A percentile compares a stretch with the other conserved stretches of the same genome.
These are phyloP conservation scores for Enoplosus armatus DNA, from an alignment of 2,797 vertebrate genomes.

Conservation along the genomic window DNA sequence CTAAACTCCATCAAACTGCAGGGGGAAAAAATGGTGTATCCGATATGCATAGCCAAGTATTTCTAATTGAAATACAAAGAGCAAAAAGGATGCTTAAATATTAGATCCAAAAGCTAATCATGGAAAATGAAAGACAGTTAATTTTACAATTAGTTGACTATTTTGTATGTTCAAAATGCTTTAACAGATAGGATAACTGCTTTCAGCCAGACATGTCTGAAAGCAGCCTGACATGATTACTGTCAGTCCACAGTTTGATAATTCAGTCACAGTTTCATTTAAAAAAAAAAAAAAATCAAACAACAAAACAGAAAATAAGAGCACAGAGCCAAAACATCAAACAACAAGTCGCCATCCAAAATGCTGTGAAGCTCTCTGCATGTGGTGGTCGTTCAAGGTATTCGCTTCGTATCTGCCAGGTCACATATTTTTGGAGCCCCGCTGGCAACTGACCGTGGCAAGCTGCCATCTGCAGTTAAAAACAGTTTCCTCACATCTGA, in stretches of 20 bases:
- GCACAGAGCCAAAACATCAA: neutral
- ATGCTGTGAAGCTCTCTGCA: neutral
- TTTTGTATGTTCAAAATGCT: neutral
- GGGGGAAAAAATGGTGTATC: neutral
- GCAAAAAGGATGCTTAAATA: neutral
- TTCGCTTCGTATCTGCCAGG: conserved; percentile 27
- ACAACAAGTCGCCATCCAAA: neutral
- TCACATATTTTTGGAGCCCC: conserved; percentile 35
- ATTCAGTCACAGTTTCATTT: neutral
- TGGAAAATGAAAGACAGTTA: neutral
- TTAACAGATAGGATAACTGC: no score
- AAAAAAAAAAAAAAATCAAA: conserved; percentile 15
- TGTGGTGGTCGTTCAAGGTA: neutral
- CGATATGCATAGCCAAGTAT: neutral
- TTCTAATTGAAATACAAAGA: neutral
- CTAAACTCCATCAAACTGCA: neutral
- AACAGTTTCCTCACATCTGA: conserved; percentile 1
- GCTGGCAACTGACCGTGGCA: conserved; percentile 7
- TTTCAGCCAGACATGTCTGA: no score
- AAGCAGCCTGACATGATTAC: neutral
- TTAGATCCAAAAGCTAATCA: neutral
- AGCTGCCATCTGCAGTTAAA: conserved; percentile 25
- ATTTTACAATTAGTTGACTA: neutral
- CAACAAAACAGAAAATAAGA: conserved; percentile 2
- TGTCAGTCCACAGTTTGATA: neutral